These are phyloP conservation scores for Cossypha dichroa DNA, from an alignment of 2,797 vertebrate genomes.

Conservation along the genomic window DNA sequence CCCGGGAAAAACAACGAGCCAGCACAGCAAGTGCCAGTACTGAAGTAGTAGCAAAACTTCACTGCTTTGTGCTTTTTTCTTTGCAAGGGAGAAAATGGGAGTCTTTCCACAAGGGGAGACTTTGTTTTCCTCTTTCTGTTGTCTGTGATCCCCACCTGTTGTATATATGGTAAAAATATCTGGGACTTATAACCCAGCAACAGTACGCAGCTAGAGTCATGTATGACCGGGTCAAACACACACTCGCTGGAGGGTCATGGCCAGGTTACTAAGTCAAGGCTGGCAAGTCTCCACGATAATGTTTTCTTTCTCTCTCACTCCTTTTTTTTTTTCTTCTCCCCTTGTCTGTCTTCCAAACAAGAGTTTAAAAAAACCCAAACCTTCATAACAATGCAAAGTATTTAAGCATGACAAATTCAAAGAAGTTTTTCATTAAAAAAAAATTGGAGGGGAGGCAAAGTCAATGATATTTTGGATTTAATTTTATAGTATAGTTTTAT, in stretches of 20 bases:
- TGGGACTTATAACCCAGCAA: constrained; percentile 68
- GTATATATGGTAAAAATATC: constrained; percentile 72
- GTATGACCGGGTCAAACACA: constrained; percentile 77
- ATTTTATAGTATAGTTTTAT: constrained; percentile 62
- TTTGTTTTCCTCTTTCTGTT: constrained; percentile 40
- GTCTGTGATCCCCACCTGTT: constrained; percentile 80
- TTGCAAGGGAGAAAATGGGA: constrained; percentile 39
- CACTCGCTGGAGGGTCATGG: constrained; percentile 80
- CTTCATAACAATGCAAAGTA: constrained; percentile 53
- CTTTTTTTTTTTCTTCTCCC: background rate
- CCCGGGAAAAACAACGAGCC: background rate
- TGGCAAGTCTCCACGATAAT: constrained; percentile 69
- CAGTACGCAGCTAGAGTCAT: constrained; percentile 69
- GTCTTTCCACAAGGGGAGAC: constrained; percentile 23
- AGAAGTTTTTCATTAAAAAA: constrained; percentile 41
- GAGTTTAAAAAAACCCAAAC: background rate
- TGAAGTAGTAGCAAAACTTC: background rate
- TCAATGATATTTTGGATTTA: constrained; percentile 59
- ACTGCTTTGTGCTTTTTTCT: background rate
- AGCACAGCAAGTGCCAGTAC: background rate
- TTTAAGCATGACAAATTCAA: constrained; percentile 52
- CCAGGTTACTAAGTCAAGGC: constrained; percentile 85
- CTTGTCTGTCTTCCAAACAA: constrained; percentile 52
- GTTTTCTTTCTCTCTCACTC: constrained; percentile 66
- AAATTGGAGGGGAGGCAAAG: background rate